A percentile compares a stretch with the other conserved stretches of the same genome.
Conservation (phyloP, 2,113 vertebrate genomes). For the Notarius lentiginosus region DNA sequence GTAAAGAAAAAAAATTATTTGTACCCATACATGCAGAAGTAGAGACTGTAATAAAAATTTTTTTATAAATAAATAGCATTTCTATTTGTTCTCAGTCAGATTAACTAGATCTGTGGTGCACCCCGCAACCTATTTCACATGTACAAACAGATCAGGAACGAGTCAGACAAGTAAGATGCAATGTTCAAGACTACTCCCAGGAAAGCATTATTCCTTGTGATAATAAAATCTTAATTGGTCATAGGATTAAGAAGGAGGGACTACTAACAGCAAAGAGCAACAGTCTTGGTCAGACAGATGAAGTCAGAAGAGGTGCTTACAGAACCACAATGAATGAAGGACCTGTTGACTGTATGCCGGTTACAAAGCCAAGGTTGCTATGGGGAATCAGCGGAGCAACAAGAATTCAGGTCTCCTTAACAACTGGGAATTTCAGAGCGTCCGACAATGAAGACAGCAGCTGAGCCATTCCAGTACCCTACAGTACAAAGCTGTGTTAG, state of each 20-base stretch:
- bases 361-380: conserved; percentile 64
- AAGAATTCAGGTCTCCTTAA: conserved; percentile 63
- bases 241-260: conserved; percentile 71
- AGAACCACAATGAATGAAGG: conserved; percentile 70
- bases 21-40: not conserved
- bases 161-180: conserved; percentile 75
- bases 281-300: conserved; percentile 61
- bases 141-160: conserved; percentile 73
- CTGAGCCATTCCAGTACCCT: conserved; percentile 45
- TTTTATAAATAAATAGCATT: not conserved
- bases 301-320: conserved; percentile 65
- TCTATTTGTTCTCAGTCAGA: not conserved
- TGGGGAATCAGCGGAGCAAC: conserved; percentile 69
- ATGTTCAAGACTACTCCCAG: conserved; percentile 49
- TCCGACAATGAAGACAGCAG: conserved; percentile 46
- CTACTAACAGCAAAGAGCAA: conserved; percentile 59
- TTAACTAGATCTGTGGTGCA: conserved; percentile 73
- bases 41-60: not conserved
- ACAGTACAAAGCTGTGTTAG: conserved; percentile 48
- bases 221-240: conserved; percentile 67
- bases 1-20: not conserved
- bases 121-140: conserved; percentile 73
- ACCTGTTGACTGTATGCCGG: conserved; percentile 61
- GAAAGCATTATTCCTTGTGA: not conserved
- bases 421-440: conserved; percentile 51